Base-by-base conservation (phyloP, 2,113 vertebrate species). In the Brienomyrus longianalis region DNA sequence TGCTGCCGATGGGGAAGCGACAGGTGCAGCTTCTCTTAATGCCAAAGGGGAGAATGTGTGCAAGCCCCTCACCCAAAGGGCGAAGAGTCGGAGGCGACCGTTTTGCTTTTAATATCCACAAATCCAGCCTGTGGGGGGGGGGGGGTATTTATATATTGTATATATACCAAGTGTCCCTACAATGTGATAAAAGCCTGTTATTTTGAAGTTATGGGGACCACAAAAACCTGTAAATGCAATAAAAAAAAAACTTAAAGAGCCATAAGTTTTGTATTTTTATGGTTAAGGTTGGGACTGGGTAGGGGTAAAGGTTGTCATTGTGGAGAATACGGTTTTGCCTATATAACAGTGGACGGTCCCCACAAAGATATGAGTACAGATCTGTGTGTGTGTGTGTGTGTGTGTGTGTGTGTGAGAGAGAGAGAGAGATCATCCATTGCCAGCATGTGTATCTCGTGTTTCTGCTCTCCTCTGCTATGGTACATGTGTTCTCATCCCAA, bases 21-120 rank as follows among this genome's bases (percentile, higher is more conserved):
- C 92, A 92, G 91, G 90, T 92, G 90, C 59, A 45, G 50, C 15
- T 56, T 9, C 35, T 43, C 74, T 70, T 83, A 88, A 89, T 77
- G 62, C 48, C 35, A 89, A 85, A 89, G 35, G 77, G 84, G 10
- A 84, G 43, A 84, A 48, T 48, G 39, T 23, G 17, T 83, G 31
- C 31, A 83, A n/a, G 13, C 10, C 45, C 23, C 21, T 5, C 21
- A 2, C 56, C 27, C 74, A 43, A 31, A 70, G 62, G n/a, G 70
- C 31, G 1, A 39, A 77, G 3, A 5, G 74, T 77, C 35, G 0
- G 3, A 43, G 74, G 74, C 15, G 15, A 19, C 15, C 4, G 0
- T 35, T 77, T 35, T 77, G 74, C 15, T 43, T 77, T 43, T 77
- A 77, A 77, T 77, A 77, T 6, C 27, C 35, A 77, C 70, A 77